Evolutionary conservation across 92 coral and sea anemone genomes (phyloP).

Genomic region (Siderastrea siderea): DNA sequence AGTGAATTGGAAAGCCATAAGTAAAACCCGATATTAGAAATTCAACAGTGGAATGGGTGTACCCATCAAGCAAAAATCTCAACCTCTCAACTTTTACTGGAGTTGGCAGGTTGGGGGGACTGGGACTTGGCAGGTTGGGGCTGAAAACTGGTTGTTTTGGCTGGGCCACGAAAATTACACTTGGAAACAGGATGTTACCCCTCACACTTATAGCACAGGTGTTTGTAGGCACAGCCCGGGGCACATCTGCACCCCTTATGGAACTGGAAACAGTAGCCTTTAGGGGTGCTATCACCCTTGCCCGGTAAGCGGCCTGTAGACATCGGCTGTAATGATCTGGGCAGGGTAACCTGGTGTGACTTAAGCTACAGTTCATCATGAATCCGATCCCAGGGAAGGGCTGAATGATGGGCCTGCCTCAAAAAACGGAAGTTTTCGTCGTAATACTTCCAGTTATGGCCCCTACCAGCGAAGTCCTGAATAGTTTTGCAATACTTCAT

Average conservation of each 20-base stretch:
- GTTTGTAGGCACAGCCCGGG: slow-evolving; percentile 55
- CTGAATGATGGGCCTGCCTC: slow-evolving; percentile 50
- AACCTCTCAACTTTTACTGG: slow-evolving; percentile 55
- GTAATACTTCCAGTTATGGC: slow-evolving; percentile 61
- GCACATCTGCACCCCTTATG: slow-evolving; percentile 39
- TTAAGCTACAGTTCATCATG: slow-evolving; percentile 69
- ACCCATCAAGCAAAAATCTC: slow-evolving; percentile 24
- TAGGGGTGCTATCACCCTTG: slow-evolving; percentile 34
- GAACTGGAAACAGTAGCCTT: slow-evolving; percentile 47
- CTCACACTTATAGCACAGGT: slow-evolving; percentile 52
- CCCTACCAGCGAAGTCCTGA: slow-evolving; percentile 61
- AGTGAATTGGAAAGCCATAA: slow-evolving; percentile 58
- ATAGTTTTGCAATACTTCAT: slow-evolving; percentile 65
- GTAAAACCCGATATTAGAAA: slow-evolving; percentile 35
- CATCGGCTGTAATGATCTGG: not conserved
- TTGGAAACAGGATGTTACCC: slow-evolving; percentile 42
- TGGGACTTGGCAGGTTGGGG: slow-evolving; percentile 9
- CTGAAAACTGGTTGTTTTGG: not conserved
- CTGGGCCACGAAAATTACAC: slow-evolving; percentile 64
- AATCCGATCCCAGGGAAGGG: slow-evolving; percentile 57
- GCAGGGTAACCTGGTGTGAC: slow-evolving; percentile 12
- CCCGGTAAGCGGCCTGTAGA: not conserved
- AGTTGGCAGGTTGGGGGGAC: slow-evolving; percentile 56
- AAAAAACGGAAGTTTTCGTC: slow-evolving; percentile 68
- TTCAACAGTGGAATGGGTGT: slow-evolving; percentile 52